A percentile compares a stretch with the other conserved stretches of the same genome.
These are phyloP conservation scores for Macrobrachium rosenbergii DNA, from an alignment of 1,140 invertebrate genomes.

Conservation along the genomic window DNA sequence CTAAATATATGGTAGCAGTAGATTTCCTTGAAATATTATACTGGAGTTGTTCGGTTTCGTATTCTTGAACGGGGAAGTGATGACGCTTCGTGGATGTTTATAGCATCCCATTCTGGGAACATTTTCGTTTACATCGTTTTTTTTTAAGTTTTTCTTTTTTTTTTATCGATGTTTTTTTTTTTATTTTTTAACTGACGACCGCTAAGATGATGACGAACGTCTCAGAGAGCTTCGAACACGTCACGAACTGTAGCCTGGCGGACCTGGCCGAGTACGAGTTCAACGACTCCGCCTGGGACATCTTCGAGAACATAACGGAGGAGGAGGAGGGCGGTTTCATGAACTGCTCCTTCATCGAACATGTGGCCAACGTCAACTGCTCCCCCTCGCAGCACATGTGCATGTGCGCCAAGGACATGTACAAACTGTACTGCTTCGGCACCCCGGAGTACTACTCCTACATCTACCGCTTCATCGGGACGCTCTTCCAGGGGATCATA, in stretches of 20 bases:
- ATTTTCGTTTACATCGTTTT: no score
- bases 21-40: no score
- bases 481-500: slow-evolving; percentile 75
- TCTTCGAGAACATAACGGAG: slow-evolving; percentile 16
- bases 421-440: slow-evolving; percentile 41
- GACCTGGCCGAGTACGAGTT: slow-evolving; percentile 23
- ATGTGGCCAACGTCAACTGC: slow-evolving; percentile 29
- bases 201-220: slow-evolving; percentile 34
- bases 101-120: no score
- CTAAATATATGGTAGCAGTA: no score
- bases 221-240: not conserved
- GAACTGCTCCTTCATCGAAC: slow-evolving; percentile 33
- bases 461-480: slow-evolving; percentile 74
- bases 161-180: not conserved
- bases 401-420: slow-evolving; percentile 48
- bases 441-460: slow-evolving; percentile 71
- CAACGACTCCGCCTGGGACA: slow-evolving; percentile 42
- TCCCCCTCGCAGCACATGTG: slow-evolving; percentile 51
- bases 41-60: no score
- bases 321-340: slow-evolving; percentile 28
- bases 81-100: no score
- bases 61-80: no score
- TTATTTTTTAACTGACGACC: not conserved
- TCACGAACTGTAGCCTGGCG: slow-evolving; percentile 42
- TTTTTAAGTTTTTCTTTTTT: no score